Evolutionary conservation across 2,113 vertebrate genomes (phyloP), one percentile per base, ranked within the genome.

Genomic region (Dipodomys spectabilis): DNA sequence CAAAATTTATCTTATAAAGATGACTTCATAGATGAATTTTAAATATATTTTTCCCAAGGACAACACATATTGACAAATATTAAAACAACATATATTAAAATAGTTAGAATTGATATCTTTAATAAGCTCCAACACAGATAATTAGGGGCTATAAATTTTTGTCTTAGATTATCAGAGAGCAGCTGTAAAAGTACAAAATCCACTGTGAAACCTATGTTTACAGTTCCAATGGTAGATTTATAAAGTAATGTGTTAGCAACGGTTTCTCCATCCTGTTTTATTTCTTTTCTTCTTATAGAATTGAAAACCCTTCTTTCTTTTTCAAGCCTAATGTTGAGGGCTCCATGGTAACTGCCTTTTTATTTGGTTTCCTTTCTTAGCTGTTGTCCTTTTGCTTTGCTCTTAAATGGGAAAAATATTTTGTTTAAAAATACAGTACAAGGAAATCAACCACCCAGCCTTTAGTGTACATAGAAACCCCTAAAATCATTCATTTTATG

Each of bases 151-250:
- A 96, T 98, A 98, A 98, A 96, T 98, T 98, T 98, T 98, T 96
- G 97, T 96, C 96, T 97, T 97, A 92, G 80, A 80, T 98, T 98
- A 98, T 98, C 97, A 96, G 95, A 96, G 97, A 94, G 83, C 91
- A 97, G 98, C 95, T 25, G 8, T 97, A 98, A 97, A 98, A 98
- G 98, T 98, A 98, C 98, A 98, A 98, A 98, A 98, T 98, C 98
- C 98, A 98, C 88, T 87, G 83, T 95, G 92, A 93, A 97, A 95
- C 91, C 95, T 0, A 0, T 97, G 97, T 97, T 97, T 96, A 74
- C 75, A 97, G 81, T 96, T 83, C 79, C 96, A 95, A 95, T 96
- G 90, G 93, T 85, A 97, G 96, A 97, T 96, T 97, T 92, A 86
- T 80, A 95, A 94, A 94, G 82, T 82, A 78, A 82, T 90, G 74